These are phyloP conservation scores for Strix aluco DNA, from an alignment of 2,113 vertebrate genomes.

Conservation along the genomic window DNA sequence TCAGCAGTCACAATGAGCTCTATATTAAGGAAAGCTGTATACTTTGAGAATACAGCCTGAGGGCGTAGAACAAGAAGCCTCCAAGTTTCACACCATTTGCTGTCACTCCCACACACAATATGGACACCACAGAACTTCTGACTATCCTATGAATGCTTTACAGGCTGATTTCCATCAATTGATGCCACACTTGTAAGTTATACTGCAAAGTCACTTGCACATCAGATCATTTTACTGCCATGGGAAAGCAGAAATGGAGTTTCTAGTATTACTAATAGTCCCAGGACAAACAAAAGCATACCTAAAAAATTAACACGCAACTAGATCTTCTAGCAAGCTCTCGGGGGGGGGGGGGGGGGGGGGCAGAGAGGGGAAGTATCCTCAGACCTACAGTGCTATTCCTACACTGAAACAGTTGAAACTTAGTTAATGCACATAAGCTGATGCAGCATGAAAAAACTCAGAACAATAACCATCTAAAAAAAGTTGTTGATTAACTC, in stretches of 20 bases:
- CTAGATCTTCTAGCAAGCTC: background rate
- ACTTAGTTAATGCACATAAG: background rate
- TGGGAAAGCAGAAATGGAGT: background rate
- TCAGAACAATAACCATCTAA: background rate
- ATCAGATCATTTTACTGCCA: background rate
- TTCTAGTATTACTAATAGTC: background rate
- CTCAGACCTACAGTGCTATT: background rate
- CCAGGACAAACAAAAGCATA: background rate
- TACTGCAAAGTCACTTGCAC: background rate
- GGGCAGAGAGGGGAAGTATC: background rate
- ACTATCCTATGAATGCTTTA: background rate
- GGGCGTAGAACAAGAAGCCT: background rate
- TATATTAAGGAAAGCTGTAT: background rate
- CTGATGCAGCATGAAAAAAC: background rate
- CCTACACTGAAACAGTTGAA: background rate
- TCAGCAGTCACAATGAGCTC: background rate
- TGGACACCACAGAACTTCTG: background rate
- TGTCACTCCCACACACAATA: background rate
- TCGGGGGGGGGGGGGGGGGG: fast-evolving
- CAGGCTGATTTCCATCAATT: background rate
- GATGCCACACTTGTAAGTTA: background rate
- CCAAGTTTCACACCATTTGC: background rate
- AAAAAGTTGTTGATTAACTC: background rate
- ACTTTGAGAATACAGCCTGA: background rate
- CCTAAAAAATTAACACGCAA: background rate